These are phyloP conservation scores for Plemyria rubiginata DNA, from an alignment of 2,888 invertebrate genomes.

Conservation along the genomic window DNA sequence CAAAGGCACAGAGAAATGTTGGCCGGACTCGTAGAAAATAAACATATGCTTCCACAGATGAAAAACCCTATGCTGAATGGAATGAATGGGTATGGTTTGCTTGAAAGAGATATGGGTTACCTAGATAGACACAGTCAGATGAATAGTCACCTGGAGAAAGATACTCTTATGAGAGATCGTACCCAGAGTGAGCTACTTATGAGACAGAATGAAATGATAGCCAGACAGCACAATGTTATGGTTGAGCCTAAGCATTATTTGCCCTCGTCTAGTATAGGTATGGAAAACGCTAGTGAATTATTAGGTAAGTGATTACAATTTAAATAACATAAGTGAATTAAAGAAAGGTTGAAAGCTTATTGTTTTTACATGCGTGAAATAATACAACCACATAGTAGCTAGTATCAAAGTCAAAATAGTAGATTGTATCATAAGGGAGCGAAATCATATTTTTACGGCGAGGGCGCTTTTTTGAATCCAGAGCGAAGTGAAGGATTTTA, in stretches of 20 bases:
- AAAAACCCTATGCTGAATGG: slow-evolving; percentile 71
- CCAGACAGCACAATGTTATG: slow-evolving; percentile 69
- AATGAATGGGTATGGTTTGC: slow-evolving; percentile 71
- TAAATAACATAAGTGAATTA: too few relatives aligned
- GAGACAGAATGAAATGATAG: slow-evolving; percentile 74
- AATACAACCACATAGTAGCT: too few relatives aligned
- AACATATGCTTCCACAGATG: slow-evolving; percentile 66
- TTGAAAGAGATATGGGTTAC: slow-evolving; percentile 73
- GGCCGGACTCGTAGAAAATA: slow-evolving; percentile 70
- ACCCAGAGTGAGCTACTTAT: slow-evolving; percentile 70
- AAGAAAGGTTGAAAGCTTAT: too few relatives aligned
- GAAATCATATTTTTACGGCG: too few relatives aligned
- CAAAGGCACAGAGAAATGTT: slow-evolving; percentile 76
- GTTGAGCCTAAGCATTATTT: slow-evolving; percentile 74
- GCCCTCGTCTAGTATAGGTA: slow-evolving; percentile 73
- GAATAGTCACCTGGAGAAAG: slow-evolving; percentile 67
- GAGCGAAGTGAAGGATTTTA: too few relatives aligned
- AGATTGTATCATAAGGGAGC: too few relatives aligned
- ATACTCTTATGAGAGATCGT: slow-evolving; percentile 66
- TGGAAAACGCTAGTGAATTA: slow-evolving; percentile 79
- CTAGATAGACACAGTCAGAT: slow-evolving; percentile 77
- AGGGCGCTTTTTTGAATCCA: too few relatives aligned
- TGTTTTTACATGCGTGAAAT: too few relatives aligned
- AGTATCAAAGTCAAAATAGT: too few relatives aligned
- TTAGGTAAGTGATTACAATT: slow-evolving; percentile 64